A percentile compares a stretch with the other conserved stretches of the same genome.
phyloP scores from a whole-genome alignment of 2,113 vertebrate species.

The Etia nguti region DNA sequence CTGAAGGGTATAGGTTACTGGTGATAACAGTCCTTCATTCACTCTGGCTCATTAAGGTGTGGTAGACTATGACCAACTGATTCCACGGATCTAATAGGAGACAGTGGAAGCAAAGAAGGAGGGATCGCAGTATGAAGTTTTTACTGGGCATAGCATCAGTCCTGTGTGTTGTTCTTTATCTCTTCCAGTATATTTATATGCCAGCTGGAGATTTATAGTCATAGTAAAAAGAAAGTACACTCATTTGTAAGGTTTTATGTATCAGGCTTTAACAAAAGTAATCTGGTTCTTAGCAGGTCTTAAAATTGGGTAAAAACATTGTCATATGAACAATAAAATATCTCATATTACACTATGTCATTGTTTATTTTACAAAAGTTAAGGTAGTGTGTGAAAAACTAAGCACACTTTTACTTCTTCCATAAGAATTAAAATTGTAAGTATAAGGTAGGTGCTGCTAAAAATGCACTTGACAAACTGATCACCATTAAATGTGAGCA shows the following conservation, averaged over 20 bases:
- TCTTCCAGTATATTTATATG: background rate
- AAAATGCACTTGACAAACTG: background rate
- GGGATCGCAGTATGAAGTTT: background rate
- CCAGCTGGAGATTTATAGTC: background rate
- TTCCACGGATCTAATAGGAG: background rate
- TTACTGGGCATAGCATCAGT: background rate
- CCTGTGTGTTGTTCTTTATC: background rate
- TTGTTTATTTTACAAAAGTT: background rate
- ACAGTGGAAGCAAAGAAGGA: conserved; percentile 6
- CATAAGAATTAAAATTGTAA: background rate
- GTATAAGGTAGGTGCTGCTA: background rate
- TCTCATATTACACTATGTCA: background rate
- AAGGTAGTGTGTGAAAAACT: background rate
- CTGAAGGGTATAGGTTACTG: background rate
- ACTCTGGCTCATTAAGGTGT: background rate
- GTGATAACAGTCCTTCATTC: background rate
- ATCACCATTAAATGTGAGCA: accelerated
- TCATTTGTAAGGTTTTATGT: background rate
- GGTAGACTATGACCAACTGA: background rate
- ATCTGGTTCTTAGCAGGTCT: background rate
- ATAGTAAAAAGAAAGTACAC: background rate
- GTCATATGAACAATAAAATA: background rate
- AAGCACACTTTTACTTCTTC: background rate
- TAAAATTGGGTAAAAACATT: background rate
- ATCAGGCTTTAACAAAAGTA: background rate